These are phyloP conservation scores for Passer domesticus DNA, from an alignment of 2,113 vertebrate genomes.

Conservation along the genomic window DNA sequence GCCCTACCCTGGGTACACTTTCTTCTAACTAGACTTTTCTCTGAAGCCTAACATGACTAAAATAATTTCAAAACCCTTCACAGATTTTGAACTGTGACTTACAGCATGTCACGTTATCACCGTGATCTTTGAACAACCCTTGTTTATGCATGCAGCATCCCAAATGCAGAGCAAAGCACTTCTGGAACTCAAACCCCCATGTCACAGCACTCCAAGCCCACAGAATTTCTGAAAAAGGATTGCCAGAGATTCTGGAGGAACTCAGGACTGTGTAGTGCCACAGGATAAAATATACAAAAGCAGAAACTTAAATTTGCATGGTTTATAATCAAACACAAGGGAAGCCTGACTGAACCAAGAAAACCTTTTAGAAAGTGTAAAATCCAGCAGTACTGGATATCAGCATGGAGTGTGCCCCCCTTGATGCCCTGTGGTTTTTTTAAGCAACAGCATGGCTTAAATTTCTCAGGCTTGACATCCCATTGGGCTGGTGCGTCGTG, in stretches of 20 bases:
- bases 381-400: not conserved
- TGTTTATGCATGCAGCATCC: not conserved
- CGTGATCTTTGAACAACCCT: not conserved
- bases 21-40: not conserved
- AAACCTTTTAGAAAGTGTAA: not conserved
- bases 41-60: not conserved
- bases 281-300: not conserved
- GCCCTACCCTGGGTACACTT: not conserved
- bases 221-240: not conserved
- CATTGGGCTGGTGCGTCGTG: conserved; percentile 71
- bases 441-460: conserved; percentile 28
- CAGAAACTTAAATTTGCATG: not conserved
- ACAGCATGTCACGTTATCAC: not conserved
- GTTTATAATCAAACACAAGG: not conserved
- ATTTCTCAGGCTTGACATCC: conserved; percentile 74
- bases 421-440: not conserved
- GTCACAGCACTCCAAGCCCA: not conserved
- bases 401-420: not conserved
- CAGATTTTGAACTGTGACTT: not conserved
- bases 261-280: not conserved
- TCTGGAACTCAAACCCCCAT: not conserved
- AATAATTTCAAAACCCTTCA: not conserved
- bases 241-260: not conserved
- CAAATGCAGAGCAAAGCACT: not conserved
- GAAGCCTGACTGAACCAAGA: not conserved